Evolutionary conservation across 2,797 vertebrate species (phyloP), one percentile per base, ranked within the genome.

Genomic region (Halcyon leucocephala): DNA sequence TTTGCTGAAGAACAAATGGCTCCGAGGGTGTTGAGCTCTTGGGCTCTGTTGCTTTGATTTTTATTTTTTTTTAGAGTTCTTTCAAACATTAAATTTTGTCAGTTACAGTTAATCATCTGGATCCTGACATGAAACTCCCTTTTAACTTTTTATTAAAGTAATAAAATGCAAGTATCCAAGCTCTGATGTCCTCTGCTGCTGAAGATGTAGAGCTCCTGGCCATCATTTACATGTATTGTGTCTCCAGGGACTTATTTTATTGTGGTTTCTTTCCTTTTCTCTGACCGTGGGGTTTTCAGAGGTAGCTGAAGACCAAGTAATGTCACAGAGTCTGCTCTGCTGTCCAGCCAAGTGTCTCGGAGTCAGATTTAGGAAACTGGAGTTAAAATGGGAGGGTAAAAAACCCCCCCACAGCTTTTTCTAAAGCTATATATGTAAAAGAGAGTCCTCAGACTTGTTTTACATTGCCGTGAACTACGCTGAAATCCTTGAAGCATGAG

Each of bases 401-500:
- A 33, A 12, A 35, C 33, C 33, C 33, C 33, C 33, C 33, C 33
- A 54, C 22, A 46, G 62, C 62, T 46, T 66, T 44, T 44, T 31
- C n/a, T 73, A 80, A 77, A 91, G 72, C 39, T 33, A 35, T 41
- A 3, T 82, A 77, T 85, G 82, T 85, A 80, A 94, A 93, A 57
- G 10, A 42, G 54, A 90, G 64, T 92, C 51, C 80, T 76, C 86
- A 73, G 77, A 58, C 82, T 79, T 70, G 90, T 95, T 92, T 90
- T 72, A 72, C 42, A 62, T 95, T 93, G 89, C 80, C 0, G 2
- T 72, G 55, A 89, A 72, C 86, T 66, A 7, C 7, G 0, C 65
- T 84, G 73, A 90, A 93, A 79, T 94, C 58, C 73, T 90, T 84
- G 81, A 90, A 92, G 82, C 72, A 76, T 94, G 96, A 95, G 92